phyloP scores from a whole-genome alignment of 2,888 invertebrate species.

The Willowsia nigromaculata region DNA sequence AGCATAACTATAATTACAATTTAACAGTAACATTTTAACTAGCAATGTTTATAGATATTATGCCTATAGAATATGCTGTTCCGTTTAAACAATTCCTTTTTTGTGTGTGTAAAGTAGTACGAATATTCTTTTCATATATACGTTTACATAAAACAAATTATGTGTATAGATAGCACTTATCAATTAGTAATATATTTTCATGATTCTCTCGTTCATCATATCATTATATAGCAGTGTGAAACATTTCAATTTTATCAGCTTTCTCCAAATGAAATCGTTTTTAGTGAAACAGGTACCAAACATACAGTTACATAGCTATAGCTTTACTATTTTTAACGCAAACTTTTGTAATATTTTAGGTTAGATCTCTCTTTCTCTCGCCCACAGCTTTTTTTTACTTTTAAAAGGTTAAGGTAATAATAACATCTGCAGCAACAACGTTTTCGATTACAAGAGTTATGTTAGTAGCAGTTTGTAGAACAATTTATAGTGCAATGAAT shows the following conservation, averaged over 20 bases:
- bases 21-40: constrained; percentile 14
- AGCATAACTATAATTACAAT: not conserved
- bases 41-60: not conserved
- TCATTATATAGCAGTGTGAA: constrained; percentile 19
- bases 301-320: constrained; percentile 58
- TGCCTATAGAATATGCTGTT: constrained; percentile 16
- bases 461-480: not conserved
- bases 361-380: constrained; percentile 33
- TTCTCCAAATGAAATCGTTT: constrained; percentile 53
- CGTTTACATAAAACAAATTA: not conserved
- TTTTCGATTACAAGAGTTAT: not conserved
- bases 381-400: not conserved
- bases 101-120: constrained; percentile 19
- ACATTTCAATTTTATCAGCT: constrained; percentile 21
- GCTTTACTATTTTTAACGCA: constrained; percentile 19
- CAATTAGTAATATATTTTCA: constrained; percentile 13
- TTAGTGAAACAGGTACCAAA: constrained; percentile 67
- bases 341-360: not conserved
- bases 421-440: not conserved
- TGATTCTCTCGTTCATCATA: constrained; percentile 60
- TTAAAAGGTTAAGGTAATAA: not conserved
- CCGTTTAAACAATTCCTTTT: constrained; percentile 28
- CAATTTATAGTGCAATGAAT: not conserved
- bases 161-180: constrained; percentile 58
- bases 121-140: not conserved